phyloP scores from a whole-genome alignment of 1,140 invertebrate species.

The Micrasema minimum region DNA sequence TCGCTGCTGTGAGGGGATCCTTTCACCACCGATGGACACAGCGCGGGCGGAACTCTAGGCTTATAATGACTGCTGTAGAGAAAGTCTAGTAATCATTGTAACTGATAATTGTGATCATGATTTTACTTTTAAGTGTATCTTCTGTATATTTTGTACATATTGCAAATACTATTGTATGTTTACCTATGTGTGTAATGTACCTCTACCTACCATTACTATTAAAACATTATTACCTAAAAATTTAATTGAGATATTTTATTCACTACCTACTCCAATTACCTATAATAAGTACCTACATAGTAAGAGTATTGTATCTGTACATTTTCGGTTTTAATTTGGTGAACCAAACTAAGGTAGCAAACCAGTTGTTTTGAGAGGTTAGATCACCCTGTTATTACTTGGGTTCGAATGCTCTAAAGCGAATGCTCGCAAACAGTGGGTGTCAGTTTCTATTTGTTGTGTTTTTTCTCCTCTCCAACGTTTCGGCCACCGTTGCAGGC shows the following conservation, averaged over 20 bases:
- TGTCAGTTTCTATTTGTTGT: no score
- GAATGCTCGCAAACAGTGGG: no score
- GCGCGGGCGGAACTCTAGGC: not conserved
- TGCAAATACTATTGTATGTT: constrained; percentile 70
- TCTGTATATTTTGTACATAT: constrained; percentile 70
- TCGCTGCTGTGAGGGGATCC: constrained; percentile 31
- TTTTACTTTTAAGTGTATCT: constrained; percentile 59
- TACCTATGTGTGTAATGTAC: constrained; percentile 69
- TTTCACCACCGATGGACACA: not conserved
- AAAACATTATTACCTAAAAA: constrained; percentile 63
- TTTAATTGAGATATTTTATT: constrained; percentile 41
- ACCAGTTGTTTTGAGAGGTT: no score
- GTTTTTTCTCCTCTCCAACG: no score
- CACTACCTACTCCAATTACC: not conserved
- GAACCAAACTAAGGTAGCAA: no score
- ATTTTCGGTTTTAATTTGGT: no score
- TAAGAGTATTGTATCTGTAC: no score
- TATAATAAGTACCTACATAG: no score
- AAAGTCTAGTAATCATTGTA: constrained; percentile 67
- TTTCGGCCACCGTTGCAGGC: no score
- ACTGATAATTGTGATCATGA: constrained; percentile 58
- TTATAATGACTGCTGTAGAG: constrained; percentile 45
- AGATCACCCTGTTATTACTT: no score
- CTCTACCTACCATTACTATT: constrained; percentile 70
- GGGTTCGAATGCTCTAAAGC: no score